Percentiles rank a stretch among this genome's conserved stretches.
phyloP scores from a whole-genome alignment of 2,113 vertebrate genomes.

The Boleophthalmus pectinirostris region DNA sequence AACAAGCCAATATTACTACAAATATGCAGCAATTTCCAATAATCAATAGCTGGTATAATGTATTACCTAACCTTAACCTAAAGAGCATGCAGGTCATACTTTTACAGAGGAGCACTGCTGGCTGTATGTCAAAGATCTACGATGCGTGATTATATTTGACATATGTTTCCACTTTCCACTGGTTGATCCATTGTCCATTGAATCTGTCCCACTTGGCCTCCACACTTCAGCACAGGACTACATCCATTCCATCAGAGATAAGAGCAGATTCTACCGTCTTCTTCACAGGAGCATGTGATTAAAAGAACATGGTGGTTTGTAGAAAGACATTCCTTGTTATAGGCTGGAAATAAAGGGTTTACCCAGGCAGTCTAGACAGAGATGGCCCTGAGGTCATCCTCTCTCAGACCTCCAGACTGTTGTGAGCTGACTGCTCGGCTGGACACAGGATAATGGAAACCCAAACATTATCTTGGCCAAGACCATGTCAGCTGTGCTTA shows the following conservation, averaged over 20 bases:
- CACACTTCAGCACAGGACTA: not conserved
- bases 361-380: slow-evolving; percentile 44
- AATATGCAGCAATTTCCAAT: not conserved
- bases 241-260: slow-evolving; percentile 3
- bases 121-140: not conserved
- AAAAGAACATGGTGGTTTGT: slow-evolving; percentile 32
- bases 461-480: slow-evolving; percentile 57
- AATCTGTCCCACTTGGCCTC: slow-evolving; percentile 8
- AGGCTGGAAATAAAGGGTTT: slow-evolving; percentile 33
- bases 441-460: slow-evolving; percentile 66
- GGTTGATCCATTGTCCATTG: not conserved
- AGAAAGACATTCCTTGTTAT: slow-evolving; percentile 15
- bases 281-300: slow-evolving; percentile 17
- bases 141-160: not conserved
- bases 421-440: slow-evolving; percentile 66
- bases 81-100: not conserved
- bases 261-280: not conserved
- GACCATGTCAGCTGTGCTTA: slow-evolving; percentile 47
- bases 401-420: slow-evolving; percentile 57
- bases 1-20: not conserved
- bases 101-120: not conserved
- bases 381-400: slow-evolving; percentile 38
- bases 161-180: not conserved
- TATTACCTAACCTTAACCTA: not conserved
- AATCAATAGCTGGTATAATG: not conserved